Conservation (phyloP, 92 coral and sea anemone species). For the Anthopleura xanthogrammica region DNA sequence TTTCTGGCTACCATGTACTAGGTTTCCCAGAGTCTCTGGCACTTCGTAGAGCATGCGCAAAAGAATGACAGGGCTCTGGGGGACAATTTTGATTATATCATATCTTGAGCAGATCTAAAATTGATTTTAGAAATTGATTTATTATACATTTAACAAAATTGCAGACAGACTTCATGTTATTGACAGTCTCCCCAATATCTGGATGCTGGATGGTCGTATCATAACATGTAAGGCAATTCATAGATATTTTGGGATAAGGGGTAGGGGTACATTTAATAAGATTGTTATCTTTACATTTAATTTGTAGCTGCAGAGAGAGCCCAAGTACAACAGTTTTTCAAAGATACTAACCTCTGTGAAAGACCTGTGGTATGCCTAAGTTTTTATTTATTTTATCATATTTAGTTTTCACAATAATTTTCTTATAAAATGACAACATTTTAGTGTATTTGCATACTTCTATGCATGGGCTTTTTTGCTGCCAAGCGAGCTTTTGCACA, state of each 20-base stretch:
- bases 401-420: neutral
- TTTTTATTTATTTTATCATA: neutral
- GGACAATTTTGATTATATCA: too few relatives aligned
- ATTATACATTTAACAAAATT: neutral
- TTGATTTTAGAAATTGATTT: too few relatives aligned
- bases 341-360: slow-evolving; percentile 82
- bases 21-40: too few relatives aligned
- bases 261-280: neutral
- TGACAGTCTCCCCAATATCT: slow-evolving; percentile 82
- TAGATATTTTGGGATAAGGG: neutral
- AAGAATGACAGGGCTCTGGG: too few relatives aligned
- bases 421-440: too few relatives aligned
- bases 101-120: too few relatives aligned
- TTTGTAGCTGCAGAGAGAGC: slow-evolving; percentile 86
- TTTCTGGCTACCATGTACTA: too few relatives aligned
- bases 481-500: too few relatives aligned
- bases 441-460: too few relatives aligned
- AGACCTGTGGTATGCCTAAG: slow-evolving; percentile 83
- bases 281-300: neutral
- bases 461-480: too few relatives aligned
- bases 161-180: slow-evolving; percentile 94
- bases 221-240: slow-evolving; percentile 34
- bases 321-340: slow-evolving; percentile 87
- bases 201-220: slow-evolving; percentile 97
- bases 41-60: too few relatives aligned